Percentiles rank a stretch among this genome's conserved stretches.
These are phyloP conservation scores for Drosophila demipolita DNA, from an alignment of 2,888 invertebrate genomes.

Conservation along the genomic window DNA sequence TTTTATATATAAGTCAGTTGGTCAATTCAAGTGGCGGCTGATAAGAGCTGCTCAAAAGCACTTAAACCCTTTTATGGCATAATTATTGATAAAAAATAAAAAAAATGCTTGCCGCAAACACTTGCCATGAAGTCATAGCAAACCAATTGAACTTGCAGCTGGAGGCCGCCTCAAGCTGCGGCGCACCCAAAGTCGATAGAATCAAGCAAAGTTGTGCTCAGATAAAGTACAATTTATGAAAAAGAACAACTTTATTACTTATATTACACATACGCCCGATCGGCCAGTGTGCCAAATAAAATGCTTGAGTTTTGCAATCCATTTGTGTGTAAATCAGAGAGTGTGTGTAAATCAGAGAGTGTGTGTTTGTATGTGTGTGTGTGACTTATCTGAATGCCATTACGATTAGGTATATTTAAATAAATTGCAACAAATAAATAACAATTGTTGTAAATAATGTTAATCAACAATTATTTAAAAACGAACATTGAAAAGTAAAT, in stretches of 20 bases:
- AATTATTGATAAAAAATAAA: conserved; percentile 37
- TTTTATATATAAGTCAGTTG: conserved; percentile 21
- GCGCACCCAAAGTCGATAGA: conserved; percentile 1
- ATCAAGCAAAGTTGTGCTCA: conserved; percentile 20
- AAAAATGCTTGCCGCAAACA: conserved; percentile 28
- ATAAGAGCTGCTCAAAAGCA: conserved; percentile 31
- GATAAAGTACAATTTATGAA: conserved; percentile 34
- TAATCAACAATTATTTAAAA: conserved; percentile 13
- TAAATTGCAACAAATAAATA: conserved; percentile 12
- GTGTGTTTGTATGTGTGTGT: conserved; percentile 11
- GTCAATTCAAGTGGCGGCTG: conserved; percentile 43
- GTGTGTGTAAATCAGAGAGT: no score
- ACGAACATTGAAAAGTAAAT: conserved; percentile 11
- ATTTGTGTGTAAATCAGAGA: conserved; percentile 5
- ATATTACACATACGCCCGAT: conserved; percentile 63
- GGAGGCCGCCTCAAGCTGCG: conserved; percentile 28
- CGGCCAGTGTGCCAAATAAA: conserved; percentile 59
- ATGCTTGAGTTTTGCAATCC: conserved; percentile 45
- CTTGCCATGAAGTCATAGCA: conserved; percentile 19
- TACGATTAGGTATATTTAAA: conserved; percentile 31
- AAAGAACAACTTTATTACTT: not conserved
- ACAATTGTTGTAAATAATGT: conserved; percentile 7
- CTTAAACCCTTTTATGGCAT: conserved; percentile 33
- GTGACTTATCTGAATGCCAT: conserved; percentile 22
- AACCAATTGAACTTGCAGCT: conserved; percentile 52